Base-by-base conservation (phyloP, 1,140 invertebrate genomes). In the Probaryconus sp. region DNA sequence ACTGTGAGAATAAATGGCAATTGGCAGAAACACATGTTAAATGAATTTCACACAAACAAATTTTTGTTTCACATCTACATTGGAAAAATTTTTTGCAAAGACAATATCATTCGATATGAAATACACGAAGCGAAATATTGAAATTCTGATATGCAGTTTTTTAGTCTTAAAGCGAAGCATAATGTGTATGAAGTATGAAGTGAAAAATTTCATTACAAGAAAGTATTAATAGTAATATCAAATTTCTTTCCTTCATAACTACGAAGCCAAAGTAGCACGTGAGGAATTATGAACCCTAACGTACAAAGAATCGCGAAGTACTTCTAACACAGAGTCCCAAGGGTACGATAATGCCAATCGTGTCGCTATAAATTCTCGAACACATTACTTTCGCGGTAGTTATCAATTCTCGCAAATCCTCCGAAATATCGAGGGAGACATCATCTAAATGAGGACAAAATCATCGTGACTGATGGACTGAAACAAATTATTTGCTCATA, bases 311-410 rank as follows among this genome's bases (percentile, higher is more conserved):
- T 70, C 61, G 43, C 24, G 18, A 18, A 67, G 20, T 45, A 53
- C 42, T 76, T 50, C 21, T 47, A 63, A 56, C 53, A 9, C 47
- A 47, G 50, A 35, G 30, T 69, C 71, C 64, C 71, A 53, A 18
- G 18, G 64, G 71, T 60, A 64, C 71, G 71, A 75, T 75, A 75
- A 75, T 75, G 64, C 71, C 64, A 69, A 75, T 75, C 71, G 51
- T 43, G 58, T 60, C 20, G 51, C 71, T 45, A 68, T 74, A 74
- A 74, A 74, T 74, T 68, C 45, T 51, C 63, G 9, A 51, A 43
- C 42, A 21, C 63, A 68, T 74, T 68, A 74, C 64, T 68, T 74
- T 74, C 58, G 13, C 43, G 35, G 63, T 33, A 47, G 61, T 76
- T 76, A 76, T 76, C 65, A 70, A 70, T 76, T 76, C 61, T 61